phyloP scores from a whole-genome alignment of 2,797 vertebrate genomes.

The Dicrostonyx torquatus region DNA sequence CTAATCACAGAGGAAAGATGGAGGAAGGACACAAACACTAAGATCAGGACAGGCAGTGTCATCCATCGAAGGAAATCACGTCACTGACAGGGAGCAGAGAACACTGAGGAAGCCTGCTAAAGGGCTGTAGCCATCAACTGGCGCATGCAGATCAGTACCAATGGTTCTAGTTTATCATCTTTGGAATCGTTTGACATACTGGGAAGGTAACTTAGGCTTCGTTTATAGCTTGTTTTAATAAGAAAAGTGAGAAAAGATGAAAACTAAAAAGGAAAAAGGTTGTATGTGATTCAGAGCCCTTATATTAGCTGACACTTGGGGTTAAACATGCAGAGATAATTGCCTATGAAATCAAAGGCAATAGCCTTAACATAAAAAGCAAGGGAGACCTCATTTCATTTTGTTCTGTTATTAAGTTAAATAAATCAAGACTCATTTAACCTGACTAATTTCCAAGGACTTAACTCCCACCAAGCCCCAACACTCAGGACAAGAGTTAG shows the following conservation, averaged over 20 bases:
- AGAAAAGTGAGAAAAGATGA: constrained; percentile 58
- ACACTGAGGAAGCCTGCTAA: constrained; percentile 42
- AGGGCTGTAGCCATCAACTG: constrained; percentile 14
- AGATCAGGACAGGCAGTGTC: background rate
- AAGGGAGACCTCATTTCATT: background rate
- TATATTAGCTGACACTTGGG: constrained; percentile 49
- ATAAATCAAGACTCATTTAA: constrained; percentile 40
- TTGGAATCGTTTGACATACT: constrained; percentile 13
- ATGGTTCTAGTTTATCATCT: constrained; percentile 56
- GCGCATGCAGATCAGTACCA: constrained; percentile 18
- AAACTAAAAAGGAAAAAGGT: constrained; percentile 60
- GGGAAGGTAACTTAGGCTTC: constrained; percentile 52
- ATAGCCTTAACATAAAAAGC: constrained; percentile 52
- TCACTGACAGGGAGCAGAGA: constrained; percentile 71
- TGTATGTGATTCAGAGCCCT: constrained; percentile 36
- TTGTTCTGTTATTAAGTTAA: constrained; percentile 14
- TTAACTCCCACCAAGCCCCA: constrained; percentile 15
- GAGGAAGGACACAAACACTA: background rate
- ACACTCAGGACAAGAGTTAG: background rate
- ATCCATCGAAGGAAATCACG: constrained; percentile 66
- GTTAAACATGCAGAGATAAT: constrained; percentile 67
- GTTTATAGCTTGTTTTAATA: constrained; percentile 52
- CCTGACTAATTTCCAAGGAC: constrained; percentile 55
- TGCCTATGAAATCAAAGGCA: constrained; percentile 60
- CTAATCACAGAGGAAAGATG: background rate